phyloP scores from a whole-genome alignment of 1,140 invertebrate genomes.

The Parasteatoda tepidariorum region DNA sequence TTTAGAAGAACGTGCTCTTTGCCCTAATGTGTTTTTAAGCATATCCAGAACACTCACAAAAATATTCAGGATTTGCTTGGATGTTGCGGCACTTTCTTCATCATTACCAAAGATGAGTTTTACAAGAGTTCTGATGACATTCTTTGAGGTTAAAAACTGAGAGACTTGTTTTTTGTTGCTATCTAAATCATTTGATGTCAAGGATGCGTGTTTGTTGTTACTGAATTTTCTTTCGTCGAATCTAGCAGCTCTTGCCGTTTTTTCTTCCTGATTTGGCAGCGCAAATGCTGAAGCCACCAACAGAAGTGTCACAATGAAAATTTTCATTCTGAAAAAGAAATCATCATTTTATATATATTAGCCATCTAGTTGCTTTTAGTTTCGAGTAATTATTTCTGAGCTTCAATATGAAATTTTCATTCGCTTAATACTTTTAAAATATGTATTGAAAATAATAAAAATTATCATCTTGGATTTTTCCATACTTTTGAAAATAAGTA shows the following conservation, averaged over 20 bases:
- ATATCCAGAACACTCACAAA: slow-evolving; percentile 64
- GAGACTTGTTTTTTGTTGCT: slow-evolving; percentile 62
- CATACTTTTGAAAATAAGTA: no score
- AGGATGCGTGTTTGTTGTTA: slow-evolving; percentile 35
- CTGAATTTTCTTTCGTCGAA: slow-evolving; percentile 57
- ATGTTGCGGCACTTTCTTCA: slow-evolving; percentile 65
- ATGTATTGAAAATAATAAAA: no score
- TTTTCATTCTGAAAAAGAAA: slow-evolving; percentile 47
- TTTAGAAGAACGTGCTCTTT: slow-evolving; percentile 60
- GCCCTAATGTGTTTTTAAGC: slow-evolving; percentile 64
- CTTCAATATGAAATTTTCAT: no score
- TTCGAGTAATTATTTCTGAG: no score
- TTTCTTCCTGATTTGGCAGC: slow-evolving; percentile 33
- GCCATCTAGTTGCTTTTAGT: no score
- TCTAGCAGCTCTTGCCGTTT: slow-evolving; percentile 30
- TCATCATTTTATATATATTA: not conserved
- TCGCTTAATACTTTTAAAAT: no score
- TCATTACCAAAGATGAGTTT: slow-evolving; percentile 65
- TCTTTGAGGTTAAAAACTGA: slow-evolving; percentile 64
- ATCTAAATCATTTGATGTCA: slow-evolving; percentile 37
- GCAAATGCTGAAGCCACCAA: slow-evolving; percentile 9
- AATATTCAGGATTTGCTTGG: slow-evolving; percentile 64
- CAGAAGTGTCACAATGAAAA: not conserved
- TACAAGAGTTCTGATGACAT: slow-evolving; percentile 64
- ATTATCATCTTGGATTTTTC: no score